Evolutionary conservation across 2,888 invertebrate species (phyloP), one percentile per base, ranked within the genome.

Genomic region (Drosophila parthenogenetica): DNA sequence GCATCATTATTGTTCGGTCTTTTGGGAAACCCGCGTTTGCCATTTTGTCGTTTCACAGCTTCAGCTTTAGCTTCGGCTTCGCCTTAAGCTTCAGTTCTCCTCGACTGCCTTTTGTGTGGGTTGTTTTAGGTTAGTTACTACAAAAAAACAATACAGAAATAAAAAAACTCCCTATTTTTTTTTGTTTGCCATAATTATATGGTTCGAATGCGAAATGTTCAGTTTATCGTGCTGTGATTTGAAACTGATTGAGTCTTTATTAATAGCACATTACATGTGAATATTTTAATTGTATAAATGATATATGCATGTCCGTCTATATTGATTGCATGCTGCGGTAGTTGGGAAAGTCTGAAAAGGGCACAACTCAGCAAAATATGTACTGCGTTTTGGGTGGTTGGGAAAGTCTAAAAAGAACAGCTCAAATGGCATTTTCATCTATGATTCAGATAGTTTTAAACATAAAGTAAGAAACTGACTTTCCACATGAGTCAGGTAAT

Each of bases 21-120:
- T 54, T 54, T 77, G 81, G 81, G 87, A 81, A 81, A 81, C 66
- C 87, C 81, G 81, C 83, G 59, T 69, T 29, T 68, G 60, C 62
- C 63, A 77, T 63, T 79, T 85, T 54, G 66, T 22, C 54, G 64
- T 51, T 35, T 46, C 16, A 16, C 14, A 54, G 55, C 35, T 50
- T 50, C 50, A 59, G 61, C 57, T 25, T 5, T 7, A 25, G 25
- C 5, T 22, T 5, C 22, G 8, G 60, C 37, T 51, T 51, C 59
- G 61, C 72, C 51, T 59, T n/a, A 64, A 73, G 64, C 69, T 40
- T 46, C 55, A 54, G 69, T 70, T 62, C 54, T 49, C 55, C 53
- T 17, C 46, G 77, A 60, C 8, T 29, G 61, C 54, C 53, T 42
- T 61, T 51, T 65, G 69, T 67, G 64, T 69, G 42, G 65, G 63